Evolutionary conservation across 2,797 vertebrate genomes (phyloP).

Genomic region (Taenioides sp.): DNA sequence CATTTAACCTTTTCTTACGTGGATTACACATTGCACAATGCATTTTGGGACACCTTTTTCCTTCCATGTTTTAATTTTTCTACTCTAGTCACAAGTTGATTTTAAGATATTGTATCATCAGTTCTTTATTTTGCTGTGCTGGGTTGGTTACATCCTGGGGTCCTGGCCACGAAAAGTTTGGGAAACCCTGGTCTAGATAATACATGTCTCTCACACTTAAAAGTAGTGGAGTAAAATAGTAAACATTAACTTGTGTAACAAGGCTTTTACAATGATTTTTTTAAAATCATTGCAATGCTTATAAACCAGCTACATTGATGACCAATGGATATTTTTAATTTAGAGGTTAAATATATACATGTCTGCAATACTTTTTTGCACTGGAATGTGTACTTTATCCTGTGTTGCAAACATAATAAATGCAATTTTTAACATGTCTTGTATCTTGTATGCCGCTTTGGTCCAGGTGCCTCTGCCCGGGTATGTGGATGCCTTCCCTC

Average conservation of each 20-base stretch:
- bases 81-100: constrained; percentile 5
- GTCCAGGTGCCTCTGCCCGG: constrained; percentile 91
- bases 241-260: not conserved
- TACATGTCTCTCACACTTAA: not conserved
- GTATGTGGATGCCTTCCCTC: constrained; percentile 94
- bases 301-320: not conserved
- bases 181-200: constrained; percentile 1
- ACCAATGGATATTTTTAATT: not conserved
- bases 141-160: too few species aligned
- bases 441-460: constrained; percentile 26
- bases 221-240: not conserved
- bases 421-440: constrained; percentile 12
- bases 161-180: too few species aligned
- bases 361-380: not conserved
- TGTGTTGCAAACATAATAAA: not conserved
- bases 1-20: constrained; percentile 31
- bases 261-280: too few species aligned
- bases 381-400: not conserved
- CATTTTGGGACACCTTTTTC: constrained; percentile 20
- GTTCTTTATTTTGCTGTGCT: too few species aligned
- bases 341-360: not conserved
- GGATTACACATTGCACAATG: constrained; percentile 25
- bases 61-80: constrained; percentile 27
- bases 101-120: too few species aligned
- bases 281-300: not conserved